Conservation (phyloP, 2,113 vertebrate genomes). For the Psilopsiagon aurifrons region DNA sequence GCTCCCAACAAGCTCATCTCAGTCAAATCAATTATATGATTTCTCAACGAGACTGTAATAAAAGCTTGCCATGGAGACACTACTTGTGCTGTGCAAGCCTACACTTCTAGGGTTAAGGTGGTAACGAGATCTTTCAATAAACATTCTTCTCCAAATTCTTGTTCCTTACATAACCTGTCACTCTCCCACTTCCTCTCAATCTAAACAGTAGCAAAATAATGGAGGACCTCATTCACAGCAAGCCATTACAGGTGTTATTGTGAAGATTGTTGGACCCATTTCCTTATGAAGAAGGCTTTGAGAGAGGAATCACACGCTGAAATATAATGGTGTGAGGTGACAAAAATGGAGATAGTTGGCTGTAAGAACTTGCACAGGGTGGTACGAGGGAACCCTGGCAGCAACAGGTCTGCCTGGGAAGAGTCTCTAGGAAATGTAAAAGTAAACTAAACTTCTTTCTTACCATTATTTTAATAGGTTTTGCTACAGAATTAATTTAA, state of each 20-base stretch:
- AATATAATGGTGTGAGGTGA: neutral
- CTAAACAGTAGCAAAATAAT: neutral
- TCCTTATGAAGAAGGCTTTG: neutral
- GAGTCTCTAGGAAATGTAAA: neutral
- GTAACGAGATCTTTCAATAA: conserved; percentile 22
- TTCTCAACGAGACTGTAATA: neutral
- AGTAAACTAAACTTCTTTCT: neutral
- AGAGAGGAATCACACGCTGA: neutral
- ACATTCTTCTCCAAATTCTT: neutral
- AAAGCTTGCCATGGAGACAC: conserved; percentile 28
- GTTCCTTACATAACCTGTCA: neutral
- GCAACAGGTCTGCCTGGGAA: neutral
- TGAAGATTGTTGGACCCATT: neutral
- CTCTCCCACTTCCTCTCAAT: neutral
- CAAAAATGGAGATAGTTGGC: neutral
- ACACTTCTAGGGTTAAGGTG: conserved; percentile 11
- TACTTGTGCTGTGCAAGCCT: neutral
- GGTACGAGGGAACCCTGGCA: neutral
- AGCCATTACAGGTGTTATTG: neutral
- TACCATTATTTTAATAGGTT: neutral
- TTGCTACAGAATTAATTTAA: neutral
- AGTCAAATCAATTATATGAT: neutral
- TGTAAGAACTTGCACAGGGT: neutral
- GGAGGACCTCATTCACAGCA: neutral
- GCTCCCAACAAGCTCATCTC: neutral